Conservation (phyloP, 2,888 invertebrate genomes). For the Resseliella maxima region DNA sequence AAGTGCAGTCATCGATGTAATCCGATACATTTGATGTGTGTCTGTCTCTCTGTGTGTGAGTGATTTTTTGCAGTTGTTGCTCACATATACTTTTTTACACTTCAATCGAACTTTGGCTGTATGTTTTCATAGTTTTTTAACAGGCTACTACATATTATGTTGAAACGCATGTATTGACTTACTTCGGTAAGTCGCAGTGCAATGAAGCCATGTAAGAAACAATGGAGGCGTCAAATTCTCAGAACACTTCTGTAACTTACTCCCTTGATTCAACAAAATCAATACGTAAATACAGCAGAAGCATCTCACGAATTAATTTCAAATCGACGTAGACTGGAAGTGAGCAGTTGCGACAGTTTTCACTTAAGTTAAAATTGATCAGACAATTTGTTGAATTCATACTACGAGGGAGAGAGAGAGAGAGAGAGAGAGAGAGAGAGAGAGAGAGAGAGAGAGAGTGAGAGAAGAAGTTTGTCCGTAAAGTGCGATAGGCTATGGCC, state of each 20-base stretch:
- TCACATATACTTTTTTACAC: neutral
- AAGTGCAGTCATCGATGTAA: constrained; percentile 25
- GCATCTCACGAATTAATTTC: constrained; percentile 11
- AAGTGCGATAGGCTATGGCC: too few species aligned
- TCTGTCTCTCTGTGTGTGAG: too few species aligned
- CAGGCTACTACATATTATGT: constrained; percentile 16
- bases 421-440: neutral
- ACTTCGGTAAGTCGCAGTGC: neutral
- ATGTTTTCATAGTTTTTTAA: neutral
- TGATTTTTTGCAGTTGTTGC: neutral
- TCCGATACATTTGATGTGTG: neutral
- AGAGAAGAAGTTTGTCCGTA: too few species aligned
- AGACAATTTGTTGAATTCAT: neutral
- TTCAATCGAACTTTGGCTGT: neutral
- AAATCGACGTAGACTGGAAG: neutral
- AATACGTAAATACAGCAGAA: constrained; percentile 18
- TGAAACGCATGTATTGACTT: neutral
- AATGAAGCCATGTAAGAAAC: constrained; percentile 30
- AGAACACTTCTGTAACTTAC: constrained; percentile 43
- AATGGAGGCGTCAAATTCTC: constrained; percentile 53
- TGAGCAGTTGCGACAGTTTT: constrained; percentile 29
- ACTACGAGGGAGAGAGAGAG: neutral
- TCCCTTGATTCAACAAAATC: constrained; percentile 33
- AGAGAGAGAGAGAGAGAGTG: too few species aligned
- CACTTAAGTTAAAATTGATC: too few species aligned